Percentiles rank a stretch among this genome's conserved stretches.
Evolutionary conservation across 2,113 vertebrate species (phyloP).

Genomic region (Clinocottus analis): DNA sequence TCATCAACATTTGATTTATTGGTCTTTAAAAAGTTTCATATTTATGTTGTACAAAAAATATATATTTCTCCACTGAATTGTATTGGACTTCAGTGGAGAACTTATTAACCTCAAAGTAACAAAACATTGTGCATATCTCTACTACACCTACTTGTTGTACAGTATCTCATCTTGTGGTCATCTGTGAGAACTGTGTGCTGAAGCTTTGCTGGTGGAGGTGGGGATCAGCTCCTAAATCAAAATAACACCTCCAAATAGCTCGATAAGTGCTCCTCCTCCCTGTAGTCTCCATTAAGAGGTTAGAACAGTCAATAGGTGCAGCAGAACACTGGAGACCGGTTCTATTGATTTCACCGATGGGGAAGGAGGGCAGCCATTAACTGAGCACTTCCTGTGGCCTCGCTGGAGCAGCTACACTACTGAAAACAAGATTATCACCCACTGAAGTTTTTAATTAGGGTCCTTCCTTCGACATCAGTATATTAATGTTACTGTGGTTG

Average conservation of each 20-base stretch:
- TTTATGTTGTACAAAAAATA: background rate
- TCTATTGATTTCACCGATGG: constrained; percentile 75
- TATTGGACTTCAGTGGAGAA: background rate
- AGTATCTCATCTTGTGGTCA: background rate
- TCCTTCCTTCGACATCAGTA: background rate
- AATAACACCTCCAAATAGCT: constrained; percentile 76
- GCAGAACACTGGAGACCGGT: constrained; percentile 66
- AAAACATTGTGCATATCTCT: background rate
- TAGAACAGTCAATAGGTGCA: constrained; percentile 77
- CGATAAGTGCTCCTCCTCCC: constrained; percentile 79
- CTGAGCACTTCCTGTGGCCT: constrained; percentile 60
- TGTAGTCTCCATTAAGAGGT: constrained; percentile 80
- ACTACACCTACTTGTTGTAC: too few species aligned
- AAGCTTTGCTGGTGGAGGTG: constrained; percentile 30
- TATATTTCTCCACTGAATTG: background rate
- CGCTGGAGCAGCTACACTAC: background rate
- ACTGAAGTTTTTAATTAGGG: background rate
- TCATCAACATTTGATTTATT: background rate
- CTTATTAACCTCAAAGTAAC: background rate
- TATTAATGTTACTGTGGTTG: background rate
- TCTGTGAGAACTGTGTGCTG: constrained; percentile 5
- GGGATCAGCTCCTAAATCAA: constrained; percentile 58
- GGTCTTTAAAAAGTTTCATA: background rate
- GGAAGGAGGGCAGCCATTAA: constrained; percentile 68
- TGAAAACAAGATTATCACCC: constrained; percentile 8